Evolutionary conservation across 2,113 vertebrate genomes (phyloP), one percentile per base, ranked within the genome.

Genomic region (Pyxicephalus adspersus): DNA sequence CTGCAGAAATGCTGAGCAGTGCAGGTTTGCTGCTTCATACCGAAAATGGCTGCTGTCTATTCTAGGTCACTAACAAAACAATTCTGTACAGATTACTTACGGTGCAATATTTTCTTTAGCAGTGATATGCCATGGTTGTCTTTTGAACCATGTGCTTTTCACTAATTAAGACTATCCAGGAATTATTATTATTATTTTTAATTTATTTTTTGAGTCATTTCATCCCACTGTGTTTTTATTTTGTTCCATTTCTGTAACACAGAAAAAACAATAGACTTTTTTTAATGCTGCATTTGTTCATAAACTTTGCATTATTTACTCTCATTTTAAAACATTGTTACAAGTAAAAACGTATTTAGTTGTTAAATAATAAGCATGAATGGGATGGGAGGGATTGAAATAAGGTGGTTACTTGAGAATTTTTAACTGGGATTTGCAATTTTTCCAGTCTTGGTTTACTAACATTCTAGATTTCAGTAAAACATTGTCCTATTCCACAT

Each of bases 21-120:
- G 90, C 87, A 92, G 93, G 79, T 98, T 98, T 84, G 97, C 96
- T 70, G 86, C 89, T 77, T 94, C 95, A 19, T 98, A 98, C 84
- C 93, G 87, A 78, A 98, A 96, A 88, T 99, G 98, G 97, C 90
- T 99, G 83, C 92, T 95, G 82, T 94, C 91, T 0, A 91, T 98
- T 74, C 87, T 95, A 83, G 91, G 88, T 90, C 94, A 94, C 71
- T 95, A 91, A 93, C 76, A 11, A 13, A 66, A 73, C 74, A 17
- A 34, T 73, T 34, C 20, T 34, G 28, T 87, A 57, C 79, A 61
- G 82, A 65, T 85, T 87, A 80, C 80, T 84, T 85, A 84, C 86
- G 89, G 92, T 94, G 92, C 91, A 93, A 93, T 94, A 92, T 87
- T 87, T 84, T 87, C 57, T 90, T 91, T 87, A 83, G 84, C 86